Base-by-base conservation (phyloP, 2,113 vertebrate species). In the Otocyon megalotis region DNA sequence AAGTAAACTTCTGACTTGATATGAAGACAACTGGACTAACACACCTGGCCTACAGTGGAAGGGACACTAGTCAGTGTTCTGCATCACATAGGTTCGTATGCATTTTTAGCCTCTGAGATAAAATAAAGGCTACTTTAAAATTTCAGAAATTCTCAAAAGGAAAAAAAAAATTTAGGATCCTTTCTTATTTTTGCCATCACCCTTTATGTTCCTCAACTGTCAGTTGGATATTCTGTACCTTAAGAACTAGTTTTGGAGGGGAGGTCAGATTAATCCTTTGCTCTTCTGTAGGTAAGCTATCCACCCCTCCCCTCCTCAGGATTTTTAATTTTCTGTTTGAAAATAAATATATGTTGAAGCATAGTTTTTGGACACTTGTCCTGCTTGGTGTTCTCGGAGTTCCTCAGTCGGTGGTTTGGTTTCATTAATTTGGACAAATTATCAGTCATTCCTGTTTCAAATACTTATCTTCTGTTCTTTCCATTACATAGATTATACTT, bases 351-450 rank as follows among this genome's bases (percentile, higher is more conserved):
- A 43, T 87, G 8, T 5, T 28, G 28, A 54, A 35, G 26, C 13
- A 20, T 10, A 58, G 20, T 77, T 37, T 86, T 20, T 7, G 16
- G 22, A 6, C 30, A 37, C 62, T 54, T 62, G 10, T 54, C 26
- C 5, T 54, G 19, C 26, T 85, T n/a, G 8, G 19, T 12, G 0
- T 95, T 95, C 72, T 54, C 17, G 53, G 48, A 74, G 77, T 65
- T 92, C n/a, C n/a, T 24, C 30, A 56, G 79, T 60, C 24, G 58
- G 19, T 60, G 24, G 19, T 60, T 71, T 63, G 63, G 56, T 72
- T 20, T 19, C 16, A 72, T 72, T 92, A 63, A 72, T 81, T 72
- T 92, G 28, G 32, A 69, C 28, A 87, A 95, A 92, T 20, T 30
- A 8, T 81, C 10, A 54, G n/a, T 92, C 63, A 63, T 81, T 86